These are phyloP conservation scores for Platalea minor DNA, from an alignment of 2,797 vertebrate genomes.

Conservation along the genomic window DNA sequence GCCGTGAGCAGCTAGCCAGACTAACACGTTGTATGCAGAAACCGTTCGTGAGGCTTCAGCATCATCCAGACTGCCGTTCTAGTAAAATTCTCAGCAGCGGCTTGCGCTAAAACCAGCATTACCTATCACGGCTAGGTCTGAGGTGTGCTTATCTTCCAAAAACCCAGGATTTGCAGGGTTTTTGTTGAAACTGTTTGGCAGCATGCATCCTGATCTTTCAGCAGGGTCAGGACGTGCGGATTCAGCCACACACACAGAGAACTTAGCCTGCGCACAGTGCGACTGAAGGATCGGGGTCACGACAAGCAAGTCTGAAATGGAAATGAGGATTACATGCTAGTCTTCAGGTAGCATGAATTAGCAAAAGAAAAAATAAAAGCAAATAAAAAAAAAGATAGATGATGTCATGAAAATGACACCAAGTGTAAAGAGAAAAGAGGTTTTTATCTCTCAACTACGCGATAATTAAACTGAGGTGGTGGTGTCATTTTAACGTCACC, in stretches of 20 bases:
- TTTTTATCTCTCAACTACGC: neutral
- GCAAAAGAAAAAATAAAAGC: neutral
- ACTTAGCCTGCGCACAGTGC: neutral
- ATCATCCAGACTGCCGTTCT: neutral
- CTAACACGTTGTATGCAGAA: accelerated
- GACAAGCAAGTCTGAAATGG: neutral
- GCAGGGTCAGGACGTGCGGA: neutral
- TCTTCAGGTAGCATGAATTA: neutral
- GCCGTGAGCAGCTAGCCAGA: neutral
- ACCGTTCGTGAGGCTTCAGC: neutral
- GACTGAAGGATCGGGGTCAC: neutral
- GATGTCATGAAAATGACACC: neutral
- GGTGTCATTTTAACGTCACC: neutral
- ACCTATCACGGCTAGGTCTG: neutral
- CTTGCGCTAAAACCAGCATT: neutral
- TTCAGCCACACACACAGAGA: neutral
- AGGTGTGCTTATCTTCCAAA: neutral
- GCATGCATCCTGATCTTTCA: neutral
- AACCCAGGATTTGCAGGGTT: neutral
- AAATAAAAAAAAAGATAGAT: neutral
- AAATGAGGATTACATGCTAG: neutral
- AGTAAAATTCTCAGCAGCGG: neutral
- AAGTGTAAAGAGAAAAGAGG: neutral
- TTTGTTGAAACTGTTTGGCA: neutral
- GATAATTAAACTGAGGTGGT: neutral